These are phyloP conservation scores for Cataglyphis cursor DNA, from an alignment of 2,888 invertebrate genomes.

Conservation along the genomic window DNA sequence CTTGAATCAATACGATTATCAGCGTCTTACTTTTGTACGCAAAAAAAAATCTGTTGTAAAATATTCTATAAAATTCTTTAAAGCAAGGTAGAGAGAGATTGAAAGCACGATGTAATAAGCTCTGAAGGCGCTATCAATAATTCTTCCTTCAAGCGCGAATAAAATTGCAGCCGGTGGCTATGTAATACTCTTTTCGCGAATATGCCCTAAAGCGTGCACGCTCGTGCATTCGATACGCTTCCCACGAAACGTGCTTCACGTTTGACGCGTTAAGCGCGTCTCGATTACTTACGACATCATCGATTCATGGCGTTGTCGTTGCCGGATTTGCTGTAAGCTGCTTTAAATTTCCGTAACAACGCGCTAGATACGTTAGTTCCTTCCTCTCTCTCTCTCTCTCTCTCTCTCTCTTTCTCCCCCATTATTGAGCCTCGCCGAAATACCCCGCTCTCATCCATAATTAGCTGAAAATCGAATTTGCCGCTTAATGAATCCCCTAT, in stretches of 20 bases:
- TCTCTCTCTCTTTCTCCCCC: not conserved
- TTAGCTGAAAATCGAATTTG: slow-evolving; percentile 45
- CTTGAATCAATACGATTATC: not conserved
- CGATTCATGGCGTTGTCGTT: slow-evolving; percentile 39
- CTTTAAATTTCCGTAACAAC: slow-evolving; percentile 49
- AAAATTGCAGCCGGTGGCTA: slow-evolving; percentile 48
- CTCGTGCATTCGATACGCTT: slow-evolving; percentile 31
- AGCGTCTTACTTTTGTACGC: not conserved
- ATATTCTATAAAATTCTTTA: slow-evolving; percentile 21
- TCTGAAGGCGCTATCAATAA: slow-evolving; percentile 38
- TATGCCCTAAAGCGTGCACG: not conserved
- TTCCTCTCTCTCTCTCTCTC: not conserved
- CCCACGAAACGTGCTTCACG: slow-evolving; percentile 37
- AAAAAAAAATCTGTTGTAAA: slow-evolving; percentile 13
- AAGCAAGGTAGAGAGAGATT: slow-evolving; percentile 20
- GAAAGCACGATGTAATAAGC: slow-evolving; percentile 27
- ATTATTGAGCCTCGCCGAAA: slow-evolving; percentile 15
- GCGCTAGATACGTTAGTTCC: not conserved
- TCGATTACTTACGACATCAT: slow-evolving; percentile 52
- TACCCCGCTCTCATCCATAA: not conserved
- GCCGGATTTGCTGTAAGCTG: slow-evolving; percentile 37
- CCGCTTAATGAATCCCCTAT: slow-evolving; percentile 47
- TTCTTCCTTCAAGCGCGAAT: slow-evolving; percentile 32
- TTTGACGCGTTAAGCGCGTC: slow-evolving; percentile 49
- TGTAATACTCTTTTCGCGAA: slow-evolving; percentile 25